Percentiles rank a stretch among this genome's conserved stretches.
phyloP scores from a whole-genome alignment of 2,888 invertebrate species.

The Harpalus rubripes region DNA sequence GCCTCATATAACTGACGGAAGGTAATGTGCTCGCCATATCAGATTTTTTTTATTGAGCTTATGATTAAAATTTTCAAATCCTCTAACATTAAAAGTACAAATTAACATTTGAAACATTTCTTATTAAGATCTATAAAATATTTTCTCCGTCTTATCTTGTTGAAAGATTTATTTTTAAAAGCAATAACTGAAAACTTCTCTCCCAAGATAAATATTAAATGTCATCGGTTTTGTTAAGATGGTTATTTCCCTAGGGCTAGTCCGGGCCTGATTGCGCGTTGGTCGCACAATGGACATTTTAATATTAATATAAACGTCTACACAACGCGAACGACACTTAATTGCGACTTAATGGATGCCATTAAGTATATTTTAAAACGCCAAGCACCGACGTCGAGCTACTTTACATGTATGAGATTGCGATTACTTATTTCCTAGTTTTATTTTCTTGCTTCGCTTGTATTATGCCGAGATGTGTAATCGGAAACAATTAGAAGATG shows the following conservation, averaged over 20 bases:
- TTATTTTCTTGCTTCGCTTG: neutral
- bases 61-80: too few relatives aligned
- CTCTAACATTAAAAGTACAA: too few relatives aligned
- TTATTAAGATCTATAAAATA: too few relatives aligned
- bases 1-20: too few relatives aligned
- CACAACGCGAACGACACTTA: conserved; percentile 48
- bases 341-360: conserved; percentile 55
- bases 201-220: neutral
- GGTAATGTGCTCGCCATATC: too few relatives aligned
- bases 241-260: conserved; percentile 32
- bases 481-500: neutral
- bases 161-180: neutral
- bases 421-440: conserved; percentile 23
- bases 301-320: conserved; percentile 58
- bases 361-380: conserved; percentile 52
- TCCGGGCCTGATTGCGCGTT: conserved; percentile 12
- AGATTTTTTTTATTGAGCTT: too few relatives aligned
- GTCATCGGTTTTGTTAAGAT: neutral
- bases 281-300: conserved; percentile 53
- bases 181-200: neutral
- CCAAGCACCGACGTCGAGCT: conserved; percentile 10
- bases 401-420: conserved; percentile 48
- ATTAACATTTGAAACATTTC: too few relatives aligned
- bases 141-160: neutral
- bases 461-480: neutral